Evolutionary conservation across 2,113 vertebrate species (phyloP), one percentile per base, ranked within the genome.

Genomic region (Noctilio leporinus): DNA sequence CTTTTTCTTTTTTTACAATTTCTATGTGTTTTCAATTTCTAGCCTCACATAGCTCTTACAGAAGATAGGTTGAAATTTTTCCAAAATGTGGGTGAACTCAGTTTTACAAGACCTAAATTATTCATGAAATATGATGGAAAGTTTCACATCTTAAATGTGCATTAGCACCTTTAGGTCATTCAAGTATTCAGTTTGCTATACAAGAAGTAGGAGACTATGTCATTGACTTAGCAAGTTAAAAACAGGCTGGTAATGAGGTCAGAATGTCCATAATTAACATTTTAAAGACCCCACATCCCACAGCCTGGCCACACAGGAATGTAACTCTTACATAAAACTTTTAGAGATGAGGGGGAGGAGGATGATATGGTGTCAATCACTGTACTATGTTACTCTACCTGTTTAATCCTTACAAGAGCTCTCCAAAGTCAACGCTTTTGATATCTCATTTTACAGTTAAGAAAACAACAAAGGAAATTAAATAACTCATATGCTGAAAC

Each of bases 1-100:
- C n/a, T n/a, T n/a, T n/a, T n/a, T 55, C 7, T 30, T 9, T 80
- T 87, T 92, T 49, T 65, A 47, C 10, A 75, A 22, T 90, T 91
- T 84, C 43, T 93, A 4, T 53, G 30, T 78, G 49, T 87, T 94
- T 95, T 93, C 24, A 65, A 53, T 92, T 87, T 75, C 35, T 80
- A 76, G 30, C 19, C 57, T 86, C 28, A 65, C 2, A 62, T 14
- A 70, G 35, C 35, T 92, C 33, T 69, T 92, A 69, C 0, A 59
- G 49, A 95, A 93, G 40, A 76, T 16, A 40, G 11, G 59, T 72
- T 51, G 33, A 78, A 92, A 76, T 26, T 20, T 43, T 62, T 86
- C 35, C 76, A 78, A 94, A 83, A 40, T 80, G 72, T n/a, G 9
- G 55, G 92, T 51, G 40, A 96, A 86, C n/a, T 69, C 24, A 40